Evolutionary conservation across 2,888 invertebrate genomes (phyloP), one percentile per base, ranked within the genome.

Genomic region (Lissonota sp.): DNA sequence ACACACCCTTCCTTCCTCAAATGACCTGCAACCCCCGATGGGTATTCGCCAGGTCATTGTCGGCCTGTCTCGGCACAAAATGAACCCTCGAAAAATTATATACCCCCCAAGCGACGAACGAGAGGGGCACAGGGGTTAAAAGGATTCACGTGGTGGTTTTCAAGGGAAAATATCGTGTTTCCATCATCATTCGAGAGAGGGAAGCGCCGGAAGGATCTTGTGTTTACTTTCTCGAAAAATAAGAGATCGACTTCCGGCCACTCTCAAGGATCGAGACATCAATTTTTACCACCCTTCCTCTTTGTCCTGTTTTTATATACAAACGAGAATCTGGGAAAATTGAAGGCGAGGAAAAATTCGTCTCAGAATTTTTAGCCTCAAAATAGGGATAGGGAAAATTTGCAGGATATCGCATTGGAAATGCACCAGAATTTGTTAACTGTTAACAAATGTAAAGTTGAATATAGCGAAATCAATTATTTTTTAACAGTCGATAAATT

Each of bases 81-180:
- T 44, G 44, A 71, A 77, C 63, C 70, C 60, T 71, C 53, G 69
- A 63, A 49, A 70, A 77, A 44, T 66, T 66, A 40, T 67, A 75
- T 51, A 7, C 51, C 42, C 26, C 60, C 8, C 6, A 26, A 26
- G 3, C 26, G 26, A 26, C 26, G 26, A 26, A 26, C 3, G 26
- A 26, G 26, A n/a, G 26, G 46, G 44, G 60, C 12, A 37, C 37
- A 55, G 37, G 12, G 37, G 40, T 62, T 71, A 53, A 78, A 78
- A 67, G 74, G 63, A 75, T 78, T 80, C 76, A 46, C 70, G 79
- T 63, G 76, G 63, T 82, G 26, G 26, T 26, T 26, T 80, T 55
- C 49, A 55, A 71, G 62, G 55, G 58, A 74, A 82, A 84, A 82
- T 78, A 80, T 82, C 79, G 80, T 66, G 46, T 80, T 80, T 75